A percentile compares a stretch with the other conserved stretches of the same genome.
Evolutionary conservation across 2,888 invertebrate species (phyloP).

Genomic region (Erebia ligea): DNA sequence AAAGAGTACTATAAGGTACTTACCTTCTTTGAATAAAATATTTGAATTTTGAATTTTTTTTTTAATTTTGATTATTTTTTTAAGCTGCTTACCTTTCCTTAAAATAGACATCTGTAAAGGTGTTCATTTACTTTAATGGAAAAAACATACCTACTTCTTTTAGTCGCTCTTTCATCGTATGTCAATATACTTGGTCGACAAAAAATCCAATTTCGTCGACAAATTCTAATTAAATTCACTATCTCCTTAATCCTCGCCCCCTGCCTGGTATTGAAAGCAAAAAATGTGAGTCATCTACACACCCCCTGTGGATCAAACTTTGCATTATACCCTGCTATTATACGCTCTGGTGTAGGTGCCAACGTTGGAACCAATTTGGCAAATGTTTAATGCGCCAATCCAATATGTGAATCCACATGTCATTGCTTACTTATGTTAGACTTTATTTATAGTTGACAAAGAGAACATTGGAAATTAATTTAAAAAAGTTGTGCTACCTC

Average conservation of each 20-base stretch:
- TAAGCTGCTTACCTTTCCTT: too few relatives aligned
- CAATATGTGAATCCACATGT: background rate
- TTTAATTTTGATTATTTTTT: too few relatives aligned
- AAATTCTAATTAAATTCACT: conserved; percentile 29
- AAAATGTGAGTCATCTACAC: conserved; percentile 45
- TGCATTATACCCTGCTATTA: conserved; percentile 16
- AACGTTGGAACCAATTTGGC: conserved; percentile 28
- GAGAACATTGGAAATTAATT: too few relatives aligned
- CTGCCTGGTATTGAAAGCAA: conserved; percentile 29
- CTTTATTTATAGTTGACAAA: too few relatives aligned
- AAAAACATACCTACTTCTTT: background rate
- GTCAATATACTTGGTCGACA: background rate
- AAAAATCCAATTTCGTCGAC: conserved; percentile 26
- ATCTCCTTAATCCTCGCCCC: conserved; percentile 32
- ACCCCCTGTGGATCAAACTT: conserved; percentile 32
- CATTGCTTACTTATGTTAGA: background rate
- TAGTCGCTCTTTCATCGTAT: background rate
- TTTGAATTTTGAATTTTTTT: too few relatives aligned
- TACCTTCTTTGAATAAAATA: too few relatives aligned
- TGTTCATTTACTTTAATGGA: background rate
- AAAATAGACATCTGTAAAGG: too few relatives aligned
- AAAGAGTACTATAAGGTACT: too few relatives aligned
- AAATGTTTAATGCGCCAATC: background rate
- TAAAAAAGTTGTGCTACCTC: conserved; percentile 47
- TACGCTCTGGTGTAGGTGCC: conserved; percentile 11